phyloP scores from a whole-genome alignment of 1,140 invertebrate genomes.

The Triops cancriformis region DNA sequence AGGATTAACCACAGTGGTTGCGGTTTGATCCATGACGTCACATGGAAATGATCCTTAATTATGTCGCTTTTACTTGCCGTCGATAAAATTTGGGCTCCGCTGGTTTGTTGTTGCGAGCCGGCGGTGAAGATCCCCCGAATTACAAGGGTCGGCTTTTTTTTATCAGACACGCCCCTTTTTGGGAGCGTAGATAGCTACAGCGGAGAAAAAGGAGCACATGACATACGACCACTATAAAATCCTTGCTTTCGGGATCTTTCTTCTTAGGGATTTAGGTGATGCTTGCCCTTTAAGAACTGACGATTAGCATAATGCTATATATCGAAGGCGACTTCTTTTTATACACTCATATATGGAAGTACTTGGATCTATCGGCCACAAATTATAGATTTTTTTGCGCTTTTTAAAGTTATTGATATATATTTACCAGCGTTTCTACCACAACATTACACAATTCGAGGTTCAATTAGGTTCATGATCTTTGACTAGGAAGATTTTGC shows the following conservation, averaged over 20 bases:
- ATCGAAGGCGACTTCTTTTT: neutral
- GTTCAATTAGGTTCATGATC: neutral
- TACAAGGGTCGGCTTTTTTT: constrained; percentile 7
- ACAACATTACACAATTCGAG: neutral
- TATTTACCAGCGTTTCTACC: neutral
- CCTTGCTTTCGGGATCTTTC: neutral
- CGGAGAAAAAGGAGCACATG: neutral
- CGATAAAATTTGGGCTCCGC: neutral
- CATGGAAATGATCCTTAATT: constrained; percentile 5
- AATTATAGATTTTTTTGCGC: neutral
- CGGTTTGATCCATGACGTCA: constrained; percentile 1
- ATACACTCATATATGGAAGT: neutral
- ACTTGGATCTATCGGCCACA: neutral
- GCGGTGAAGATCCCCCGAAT: neutral
- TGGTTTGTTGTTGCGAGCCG: neutral
- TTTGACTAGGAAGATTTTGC: neutral
- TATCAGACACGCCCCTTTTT: neutral
- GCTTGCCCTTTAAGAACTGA: neutral
- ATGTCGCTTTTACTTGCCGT: neutral
- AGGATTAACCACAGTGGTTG: neutral
- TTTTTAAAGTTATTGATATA: neutral
- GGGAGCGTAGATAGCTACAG: neutral
- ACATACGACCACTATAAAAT: neutral
- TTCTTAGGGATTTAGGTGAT: neutral
- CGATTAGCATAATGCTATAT: constrained; percentile 7